Conservation (phyloP, 2,888 invertebrate genomes). For the Zelleria hepariella region DNA sequence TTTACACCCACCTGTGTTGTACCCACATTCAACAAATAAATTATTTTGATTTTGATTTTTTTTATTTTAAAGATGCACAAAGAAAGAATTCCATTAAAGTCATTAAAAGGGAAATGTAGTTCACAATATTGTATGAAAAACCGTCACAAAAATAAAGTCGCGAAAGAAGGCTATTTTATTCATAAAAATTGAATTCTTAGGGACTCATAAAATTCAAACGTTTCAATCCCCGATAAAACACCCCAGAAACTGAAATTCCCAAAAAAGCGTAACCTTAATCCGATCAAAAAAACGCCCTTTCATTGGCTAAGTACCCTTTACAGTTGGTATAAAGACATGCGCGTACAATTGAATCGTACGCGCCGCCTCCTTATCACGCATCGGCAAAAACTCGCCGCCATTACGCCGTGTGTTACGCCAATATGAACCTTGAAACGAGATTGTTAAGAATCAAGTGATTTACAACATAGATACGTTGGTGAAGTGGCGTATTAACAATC, state of each 20-base stretch:
- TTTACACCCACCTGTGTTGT: too few relatives aligned
- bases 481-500: conserved; percentile 26
- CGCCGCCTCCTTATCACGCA: conserved; percentile 50
- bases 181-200: too few relatives aligned
- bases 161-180: too few relatives aligned
- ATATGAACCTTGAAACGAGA: not conserved
- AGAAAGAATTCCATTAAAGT: too few relatives aligned
- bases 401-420: conserved; percentile 19
- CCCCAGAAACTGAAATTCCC: not conserved
- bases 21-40: too few relatives aligned
- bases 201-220: not conserved
- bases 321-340: conserved; percentile 1
- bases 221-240: not conserved
- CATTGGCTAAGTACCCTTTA: not conserved
- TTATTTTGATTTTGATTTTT: too few relatives aligned
- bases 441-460: not conserved
- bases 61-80: too few relatives aligned
- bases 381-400: conserved; percentile 41
- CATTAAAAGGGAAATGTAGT: too few relatives aligned
- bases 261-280: not conserved
- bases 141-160: too few relatives aligned
- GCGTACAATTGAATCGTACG: conserved; percentile 15
- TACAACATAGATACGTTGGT: not conserved
- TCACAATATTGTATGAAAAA: too few relatives aligned
- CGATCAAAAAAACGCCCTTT: not conserved